Conservation (phyloP, 2,113 vertebrate species). For the Phrynosoma platyrhinos region DNA sequence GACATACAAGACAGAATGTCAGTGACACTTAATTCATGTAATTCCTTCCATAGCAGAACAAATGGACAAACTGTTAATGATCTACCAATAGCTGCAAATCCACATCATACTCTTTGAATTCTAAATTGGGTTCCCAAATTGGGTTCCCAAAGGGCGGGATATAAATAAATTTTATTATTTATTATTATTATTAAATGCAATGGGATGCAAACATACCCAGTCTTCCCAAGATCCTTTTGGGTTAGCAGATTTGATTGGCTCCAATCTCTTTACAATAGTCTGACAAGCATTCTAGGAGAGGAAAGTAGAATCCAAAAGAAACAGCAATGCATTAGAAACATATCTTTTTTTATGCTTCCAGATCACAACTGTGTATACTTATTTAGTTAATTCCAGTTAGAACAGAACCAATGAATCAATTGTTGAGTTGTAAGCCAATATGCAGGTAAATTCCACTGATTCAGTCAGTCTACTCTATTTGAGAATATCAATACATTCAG, state of each 20-base stretch:
- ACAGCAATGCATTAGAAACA: slow-evolving; percentile 6
- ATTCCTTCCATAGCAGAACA: not conserved
- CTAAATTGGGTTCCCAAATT: no score
- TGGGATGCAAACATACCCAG: slow-evolving; percentile 81
- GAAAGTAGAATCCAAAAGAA: slow-evolving; percentile 18
- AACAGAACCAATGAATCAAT: no score
- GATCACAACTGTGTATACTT: not conserved
- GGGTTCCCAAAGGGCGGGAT: no score
- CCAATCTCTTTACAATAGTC: slow-evolving; percentile 83
- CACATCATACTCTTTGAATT: not conserved
- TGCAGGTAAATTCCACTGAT: no score
- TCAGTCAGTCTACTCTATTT: no score
- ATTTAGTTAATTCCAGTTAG: not conserved
- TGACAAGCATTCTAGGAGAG: slow-evolving; percentile 85
- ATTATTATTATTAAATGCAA: no score
- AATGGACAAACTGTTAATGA: not conserved
- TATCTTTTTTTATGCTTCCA: not conserved
- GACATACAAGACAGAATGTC: not conserved
- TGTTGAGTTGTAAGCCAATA: no score
- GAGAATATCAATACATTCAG: no score
- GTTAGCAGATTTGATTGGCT: slow-evolving; percentile 85
- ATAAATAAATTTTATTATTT: no score
- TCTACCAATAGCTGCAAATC: not conserved
- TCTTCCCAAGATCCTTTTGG: slow-evolving; percentile 89
- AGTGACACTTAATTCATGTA: not conserved